Evolutionary conservation across 1,140 invertebrate genomes (phyloP), one percentile per base, ranked within the genome.

Genomic region (Drosophila kohkoa): DNA sequence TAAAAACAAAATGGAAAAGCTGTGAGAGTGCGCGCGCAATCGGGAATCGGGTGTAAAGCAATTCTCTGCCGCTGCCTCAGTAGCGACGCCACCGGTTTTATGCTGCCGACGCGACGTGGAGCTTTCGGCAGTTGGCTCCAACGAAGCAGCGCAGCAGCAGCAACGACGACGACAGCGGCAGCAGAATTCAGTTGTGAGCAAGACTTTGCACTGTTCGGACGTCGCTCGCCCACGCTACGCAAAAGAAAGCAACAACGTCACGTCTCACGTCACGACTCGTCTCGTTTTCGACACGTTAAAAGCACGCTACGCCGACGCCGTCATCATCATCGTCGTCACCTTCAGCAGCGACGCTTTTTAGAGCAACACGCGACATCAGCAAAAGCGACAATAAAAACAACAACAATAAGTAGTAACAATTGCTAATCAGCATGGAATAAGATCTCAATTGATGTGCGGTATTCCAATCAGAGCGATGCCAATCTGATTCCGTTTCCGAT

Each of bases 1-100:
- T 85, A 76, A 88, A 89, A 88, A 88, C 85, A 89, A 88, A 88
- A 70, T 89, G 75, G 51, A 89, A 89, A 89, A 59, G 55, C 67
- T 66, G 59, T 49, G 64, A 51, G 55, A 79, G 15, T 68, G 59
- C 67, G 75, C 75, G 65, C 64, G 73, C 59, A 75, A 55, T 13
- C 25, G 32, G 13, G 49, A n/a, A 38, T 38, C 43, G 52, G 48
- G 45, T 30, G 66, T 28, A 60, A 60, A 58, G 62, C 49, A 25
- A 49, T 49, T 15, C 45, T 30, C 58, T 45, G 41, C 41, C 10
- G 45, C 64, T 46, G 28, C 7, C 16, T 16, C 13, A 46, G 45
- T 13, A 48, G 45, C 38, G 48, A 66, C 25, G 62, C 54, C 55
- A 75, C 57, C 77, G 67, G 63, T 75, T 71, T 65, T 55, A 71